phyloP scores from a whole-genome alignment of 2,113 vertebrate genomes.

The Pterophyllum scalare region DNA sequence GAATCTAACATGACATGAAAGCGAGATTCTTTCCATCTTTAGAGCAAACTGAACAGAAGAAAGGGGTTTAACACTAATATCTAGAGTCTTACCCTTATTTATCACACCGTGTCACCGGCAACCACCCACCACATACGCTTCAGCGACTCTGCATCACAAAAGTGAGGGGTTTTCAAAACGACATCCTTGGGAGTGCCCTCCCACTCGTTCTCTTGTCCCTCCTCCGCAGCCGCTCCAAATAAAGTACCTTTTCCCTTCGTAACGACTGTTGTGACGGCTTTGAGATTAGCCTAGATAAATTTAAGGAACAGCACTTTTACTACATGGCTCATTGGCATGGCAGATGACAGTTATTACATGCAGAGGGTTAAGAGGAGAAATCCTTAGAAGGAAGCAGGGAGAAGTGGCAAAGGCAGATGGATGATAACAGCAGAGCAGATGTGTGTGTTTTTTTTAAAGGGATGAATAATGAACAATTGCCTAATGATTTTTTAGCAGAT shows the following conservation, averaged over 20 bases:
- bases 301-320: conserved; percentile 55
- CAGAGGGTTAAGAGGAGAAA: conserved; percentile 50
- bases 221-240: conserved; percentile 38
- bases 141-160: conserved; percentile 56
- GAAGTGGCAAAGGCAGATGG: conserved; percentile 57
- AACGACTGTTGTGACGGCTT: conserved; percentile 46
- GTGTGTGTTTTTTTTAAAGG: not conserved
- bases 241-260: conserved; percentile 55
- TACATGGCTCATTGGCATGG: conserved; percentile 68
- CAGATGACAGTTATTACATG: conserved; percentile 69
- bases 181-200: conserved; percentile 54
- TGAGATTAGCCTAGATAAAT: conserved; percentile 64
- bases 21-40: conserved; percentile 56
- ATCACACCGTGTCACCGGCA: conserved; percentile 72
- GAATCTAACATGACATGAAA: conserved; percentile 44
- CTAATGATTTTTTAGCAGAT: conserved; percentile 46
- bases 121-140: conserved; percentile 58
- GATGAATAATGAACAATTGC: conserved; percentile 56
- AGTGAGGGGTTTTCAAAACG: conserved; percentile 77
- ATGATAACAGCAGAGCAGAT: conserved; percentile 61
- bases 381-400: not conserved
- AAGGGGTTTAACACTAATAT: conserved; percentile 56
- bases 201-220: conserved; percentile 26
- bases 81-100: conserved; percentile 69
- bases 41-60: conserved; percentile 56